Evolutionary conservation across 2,888 invertebrate species (phyloP).

Genomic region (Lydus trimaculatus): DNA sequence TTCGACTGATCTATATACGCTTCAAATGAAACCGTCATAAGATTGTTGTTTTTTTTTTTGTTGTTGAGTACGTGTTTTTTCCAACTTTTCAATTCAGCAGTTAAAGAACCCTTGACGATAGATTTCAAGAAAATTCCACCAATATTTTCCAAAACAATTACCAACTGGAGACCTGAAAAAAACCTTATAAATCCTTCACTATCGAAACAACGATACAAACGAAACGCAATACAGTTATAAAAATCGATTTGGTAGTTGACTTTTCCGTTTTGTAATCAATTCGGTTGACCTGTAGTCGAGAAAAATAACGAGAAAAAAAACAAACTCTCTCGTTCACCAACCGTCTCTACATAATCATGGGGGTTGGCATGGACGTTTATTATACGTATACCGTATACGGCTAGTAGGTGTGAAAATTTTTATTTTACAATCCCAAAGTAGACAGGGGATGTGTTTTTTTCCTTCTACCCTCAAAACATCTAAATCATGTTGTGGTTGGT

Average conservation of each 20-base stretch:
- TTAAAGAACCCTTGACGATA: neutral
- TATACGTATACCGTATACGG: constrained; percentile 30
- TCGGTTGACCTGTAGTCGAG: neutral
- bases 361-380: constrained; percentile 30
- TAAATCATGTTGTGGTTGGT: neutral
- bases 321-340: constrained; percentile 19
- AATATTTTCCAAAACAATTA: neutral
- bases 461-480: neutral
- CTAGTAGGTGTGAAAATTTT: constrained; percentile 21
- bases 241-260: neutral
- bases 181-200: neutral
- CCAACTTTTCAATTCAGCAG: neutral
- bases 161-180: neutral
- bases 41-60: neutral
- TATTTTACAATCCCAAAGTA: neutral
- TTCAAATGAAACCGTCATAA: neutral
- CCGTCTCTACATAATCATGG: constrained; percentile 20
- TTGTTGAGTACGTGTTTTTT: neutral
- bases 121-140: neutral
- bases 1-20: neutral
- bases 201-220: neutral
- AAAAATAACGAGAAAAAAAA: neutral
- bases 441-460: neutral
- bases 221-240: neutral
- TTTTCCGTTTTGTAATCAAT: neutral